phyloP scores from a whole-genome alignment of 2,888 invertebrate genomes.

The Marasmarcha lunaedactyla region DNA sequence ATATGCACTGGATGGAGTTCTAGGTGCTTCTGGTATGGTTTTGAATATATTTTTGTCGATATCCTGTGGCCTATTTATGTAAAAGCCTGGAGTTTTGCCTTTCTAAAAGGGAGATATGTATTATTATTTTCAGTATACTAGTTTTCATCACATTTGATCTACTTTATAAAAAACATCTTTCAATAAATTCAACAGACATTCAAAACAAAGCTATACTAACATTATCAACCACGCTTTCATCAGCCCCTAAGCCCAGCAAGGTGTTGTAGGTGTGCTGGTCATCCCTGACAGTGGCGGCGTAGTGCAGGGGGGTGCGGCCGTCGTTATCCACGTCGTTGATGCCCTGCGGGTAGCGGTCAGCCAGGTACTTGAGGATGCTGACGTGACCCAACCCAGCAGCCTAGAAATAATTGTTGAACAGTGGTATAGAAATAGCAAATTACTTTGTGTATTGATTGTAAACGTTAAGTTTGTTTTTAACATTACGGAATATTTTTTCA shows the following conservation, averaged over 20 bases:
- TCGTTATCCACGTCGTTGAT: conserved; percentile 81
- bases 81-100: conserved; percentile 85
- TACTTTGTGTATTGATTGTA: background rate
- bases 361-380: conserved; percentile 80
- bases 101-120: conserved; percentile 68
- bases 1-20: conserved; percentile 78
- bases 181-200: too few relatives aligned
- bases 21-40: conserved; percentile 84
- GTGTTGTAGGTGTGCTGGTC: conserved; percentile 82
- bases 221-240: conserved; percentile 85
- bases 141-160: background rate
- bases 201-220: conserved; percentile 75
- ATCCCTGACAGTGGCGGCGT: conserved; percentile 85
- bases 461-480: background rate
- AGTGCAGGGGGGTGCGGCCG: conserved; percentile 89
- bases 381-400: conserved; percentile 86
- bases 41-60: conserved; percentile 79
- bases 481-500: background rate
- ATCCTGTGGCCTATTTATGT: conserved; percentile 80
- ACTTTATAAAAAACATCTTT: too few relatives aligned
- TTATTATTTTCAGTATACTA: background rate
- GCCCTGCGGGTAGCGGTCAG: conserved; percentile 76
- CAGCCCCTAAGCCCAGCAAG: conserved; percentile 84
- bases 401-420: conserved; percentile 34
- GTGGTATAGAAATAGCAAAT: background rate